Conservation (phyloP, 2,113 vertebrate genomes). For the Laterallus jamaicensis region DNA sequence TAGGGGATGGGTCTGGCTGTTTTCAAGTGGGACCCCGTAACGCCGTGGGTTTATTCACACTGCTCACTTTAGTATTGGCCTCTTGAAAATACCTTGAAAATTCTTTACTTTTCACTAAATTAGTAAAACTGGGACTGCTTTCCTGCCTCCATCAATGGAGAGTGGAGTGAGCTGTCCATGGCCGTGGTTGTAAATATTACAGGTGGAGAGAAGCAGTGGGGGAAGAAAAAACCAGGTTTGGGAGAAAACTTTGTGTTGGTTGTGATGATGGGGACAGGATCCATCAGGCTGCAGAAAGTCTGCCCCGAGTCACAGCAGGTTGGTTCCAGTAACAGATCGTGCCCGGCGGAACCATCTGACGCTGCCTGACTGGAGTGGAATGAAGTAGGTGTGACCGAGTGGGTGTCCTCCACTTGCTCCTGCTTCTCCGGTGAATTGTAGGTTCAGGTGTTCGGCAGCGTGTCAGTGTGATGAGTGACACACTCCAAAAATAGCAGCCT, state of each 20-base stretch:
- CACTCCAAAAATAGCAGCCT: rapidly evolving
- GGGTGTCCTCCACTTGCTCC: neutral
- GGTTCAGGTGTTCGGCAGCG: neutral
- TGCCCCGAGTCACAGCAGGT: neutral
- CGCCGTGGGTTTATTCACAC: neutral
- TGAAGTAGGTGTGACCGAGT: neutral
- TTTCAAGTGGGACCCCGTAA: neutral
- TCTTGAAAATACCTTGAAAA: neutral
- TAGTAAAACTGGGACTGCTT: neutral
- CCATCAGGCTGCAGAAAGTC: rapidly evolving
- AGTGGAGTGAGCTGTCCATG: neutral
- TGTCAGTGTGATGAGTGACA: neutral
- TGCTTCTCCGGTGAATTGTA: neutral
- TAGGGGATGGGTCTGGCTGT: neutral
- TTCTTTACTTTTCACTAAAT: neutral
- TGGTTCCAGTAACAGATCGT: neutral
- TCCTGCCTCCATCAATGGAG: neutral
- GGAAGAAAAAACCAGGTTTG: neutral
- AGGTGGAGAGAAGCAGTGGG: neutral
- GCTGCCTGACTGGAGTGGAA: neutral
- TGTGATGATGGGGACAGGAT: neutral
- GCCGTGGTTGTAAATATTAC: neutral
- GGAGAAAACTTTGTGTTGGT: neutral
- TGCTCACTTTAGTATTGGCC: neutral
- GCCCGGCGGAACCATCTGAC: neutral